Percentiles rank a stretch among this genome's conserved stretches.
Conservation (phyloP, 2,888 invertebrate genomes). For the Parnassius orleans region DNA sequence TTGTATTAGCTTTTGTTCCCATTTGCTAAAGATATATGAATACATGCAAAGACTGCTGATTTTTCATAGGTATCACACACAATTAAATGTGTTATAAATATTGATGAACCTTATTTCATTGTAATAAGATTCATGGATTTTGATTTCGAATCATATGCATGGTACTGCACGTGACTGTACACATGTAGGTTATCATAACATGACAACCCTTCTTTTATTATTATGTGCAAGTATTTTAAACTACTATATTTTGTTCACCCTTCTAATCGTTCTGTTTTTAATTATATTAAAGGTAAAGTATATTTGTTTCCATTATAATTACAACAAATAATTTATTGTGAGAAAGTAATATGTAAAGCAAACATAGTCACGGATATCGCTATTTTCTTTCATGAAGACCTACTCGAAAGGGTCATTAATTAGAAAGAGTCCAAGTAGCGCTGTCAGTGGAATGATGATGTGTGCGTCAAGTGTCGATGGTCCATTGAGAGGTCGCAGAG, state of each 20-base stretch:
- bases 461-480: constrained; percentile 37
- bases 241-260: no score
- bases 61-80: no score
- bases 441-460: constrained; percentile 40
- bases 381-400: constrained; percentile 22
- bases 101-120: no score
- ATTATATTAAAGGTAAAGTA: not conserved
- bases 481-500: constrained; percentile 46
- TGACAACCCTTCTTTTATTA: not conserved
- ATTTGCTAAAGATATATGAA: no score
- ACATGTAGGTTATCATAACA: not conserved
- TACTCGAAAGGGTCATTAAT: constrained; percentile 38
- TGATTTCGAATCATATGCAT: no score
- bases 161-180: not conserved
- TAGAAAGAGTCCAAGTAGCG: constrained; percentile 38
- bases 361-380: constrained; percentile 19
- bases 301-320: not conserved
- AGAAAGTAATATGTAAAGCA: constrained; percentile 7
- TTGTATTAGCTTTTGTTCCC: no score
- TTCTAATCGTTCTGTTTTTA: no score
- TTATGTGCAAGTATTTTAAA: no score
- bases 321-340: not conserved
- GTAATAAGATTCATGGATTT: no score
- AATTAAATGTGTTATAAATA: no score
- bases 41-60: no score